Percentiles rank a stretch among this genome's conserved stretches.
Conservation (phyloP, 2,888 invertebrate genomes). For the Nasonia oneida region DNA sequence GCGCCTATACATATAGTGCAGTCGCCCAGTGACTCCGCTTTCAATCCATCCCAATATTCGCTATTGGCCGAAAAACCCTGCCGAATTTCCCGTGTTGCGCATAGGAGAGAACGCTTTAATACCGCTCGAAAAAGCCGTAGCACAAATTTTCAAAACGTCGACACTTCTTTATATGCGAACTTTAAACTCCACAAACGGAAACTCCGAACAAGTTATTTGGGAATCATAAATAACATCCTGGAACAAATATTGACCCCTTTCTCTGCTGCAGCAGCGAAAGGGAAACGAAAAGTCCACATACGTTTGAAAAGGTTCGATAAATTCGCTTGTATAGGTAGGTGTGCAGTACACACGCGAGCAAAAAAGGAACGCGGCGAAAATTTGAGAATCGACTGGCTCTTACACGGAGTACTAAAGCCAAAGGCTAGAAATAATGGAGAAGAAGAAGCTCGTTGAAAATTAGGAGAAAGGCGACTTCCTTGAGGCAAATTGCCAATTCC, state of each 20-base stretch:
- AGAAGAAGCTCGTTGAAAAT: constrained; percentile 19
- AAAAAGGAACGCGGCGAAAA: background rate
- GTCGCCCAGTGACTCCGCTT: background rate
- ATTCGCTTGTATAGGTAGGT: background rate
- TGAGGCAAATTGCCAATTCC: constrained; percentile 55
- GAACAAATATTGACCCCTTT: background rate
- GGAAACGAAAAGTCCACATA: background rate
- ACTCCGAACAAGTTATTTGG: background rate
- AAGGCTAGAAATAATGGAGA: background rate
- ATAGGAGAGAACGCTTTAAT: no score
- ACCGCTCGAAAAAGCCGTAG: no score
- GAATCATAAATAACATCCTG: background rate
- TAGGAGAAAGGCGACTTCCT: constrained; percentile 32
- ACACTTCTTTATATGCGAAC: background rate
- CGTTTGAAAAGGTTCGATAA: constrained; percentile 5
- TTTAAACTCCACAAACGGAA: background rate
- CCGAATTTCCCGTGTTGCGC: no score
- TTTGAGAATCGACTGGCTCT: background rate
- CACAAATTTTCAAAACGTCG: no score
- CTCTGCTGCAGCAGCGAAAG: background rate
- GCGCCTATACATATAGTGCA: background rate
- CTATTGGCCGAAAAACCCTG: background rate
- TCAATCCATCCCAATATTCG: background rate
- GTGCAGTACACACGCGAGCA: background rate
- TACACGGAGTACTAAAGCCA: background rate